Base-by-base conservation (phyloP, 2,888 invertebrate genomes). In the Heliconius erato region DNA sequence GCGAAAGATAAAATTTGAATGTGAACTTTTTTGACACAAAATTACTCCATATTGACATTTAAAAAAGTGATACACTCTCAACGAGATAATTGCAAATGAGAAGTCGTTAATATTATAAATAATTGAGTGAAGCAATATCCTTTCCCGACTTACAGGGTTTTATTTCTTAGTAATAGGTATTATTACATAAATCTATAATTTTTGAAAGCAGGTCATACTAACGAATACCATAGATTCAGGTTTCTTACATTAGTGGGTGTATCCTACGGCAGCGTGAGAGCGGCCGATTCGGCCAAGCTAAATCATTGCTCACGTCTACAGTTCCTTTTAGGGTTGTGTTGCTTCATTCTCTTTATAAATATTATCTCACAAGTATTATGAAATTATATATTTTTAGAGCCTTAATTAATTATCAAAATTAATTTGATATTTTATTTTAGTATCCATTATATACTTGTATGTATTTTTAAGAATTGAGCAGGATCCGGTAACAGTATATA, bases 221-320 rank as follows among this genome's bases (percentile, higher is more conserved):
- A 91, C 89, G 89, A 89, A 91, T 91, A 91, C 90, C 90, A 91
- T 92, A 90, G 91, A 90, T 90, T 90, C 89, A 89, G 88, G 90
- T 90, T 92, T 91, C 90, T 90, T 88, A 89, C 91, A 87, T 93
- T 92, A 92, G 95, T 95, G 93, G 95, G 95, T 93, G 94, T 94
- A 94, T 92, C 91, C 92, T 93, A 94, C 94, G 94, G 91, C 92
- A 93, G 90, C 90, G 92, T 92, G 93, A 94, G 94, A 94, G 90
- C 89, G 86, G 87, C 85, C 85, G 85, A 84, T 84, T 85, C 86
- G 85, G 85, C 84, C 84, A 81, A 81, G 82, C 84, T 84, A 81
- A 84, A 82, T 85, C 83, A 80, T 82, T 83, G 83, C 81, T 81
- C 79, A 79, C 79, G 74, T 78, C 67, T 44, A 26, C 68, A 82